Evolutionary conservation across 2,888 invertebrate species (phyloP).

Genomic region (Drosophila ezoana): DNA sequence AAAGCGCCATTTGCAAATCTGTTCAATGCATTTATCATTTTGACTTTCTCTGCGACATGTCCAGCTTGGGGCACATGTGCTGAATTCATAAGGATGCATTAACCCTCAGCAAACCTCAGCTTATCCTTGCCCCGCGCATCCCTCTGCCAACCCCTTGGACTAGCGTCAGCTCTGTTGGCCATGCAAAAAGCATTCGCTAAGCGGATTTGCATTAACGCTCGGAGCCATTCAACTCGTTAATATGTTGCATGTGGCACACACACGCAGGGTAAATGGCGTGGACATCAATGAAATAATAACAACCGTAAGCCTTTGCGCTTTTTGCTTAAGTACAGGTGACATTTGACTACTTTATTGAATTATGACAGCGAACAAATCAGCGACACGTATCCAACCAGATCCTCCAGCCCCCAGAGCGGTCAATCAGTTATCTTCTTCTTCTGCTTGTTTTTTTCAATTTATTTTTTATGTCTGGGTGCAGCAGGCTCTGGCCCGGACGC

Average conservation of each 20-base stretch:
- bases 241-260: slow-evolving; percentile 6
- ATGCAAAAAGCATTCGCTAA: slow-evolving; percentile 45
- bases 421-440: slow-evolving; percentile 32
- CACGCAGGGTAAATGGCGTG: not conserved
- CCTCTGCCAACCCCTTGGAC: too few relatives aligned
- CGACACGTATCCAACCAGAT: slow-evolving; percentile 55
- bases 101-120: not conserved
- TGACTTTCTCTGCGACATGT: not conserved
- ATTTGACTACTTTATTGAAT: slow-evolving; percentile 83
- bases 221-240: slow-evolving; percentile 60
- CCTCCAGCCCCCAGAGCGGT: slow-evolving; percentile 26
- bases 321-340: slow-evolving; percentile 66
- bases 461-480: slow-evolving; percentile 19
- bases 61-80: slow-evolving; percentile 17
- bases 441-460: not conserved
- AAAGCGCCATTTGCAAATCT: slow-evolving; percentile 9
- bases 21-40: slow-evolving; percentile 4
- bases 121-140: not conserved
- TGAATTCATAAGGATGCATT: slow-evolving; percentile 11
- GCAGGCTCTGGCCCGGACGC: slow-evolving; percentile 2
- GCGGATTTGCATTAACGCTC: slow-evolving; percentile 64
- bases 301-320: slow-evolving; percentile 57
- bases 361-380: slow-evolving; percentile 83
- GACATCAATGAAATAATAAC: slow-evolving; percentile 39
- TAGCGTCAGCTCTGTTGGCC: slow-evolving; percentile 5